Percentiles rank a stretch among this genome's conserved stretches.
These are phyloP conservation scores for Paracentrotus lividus DNA, from an alignment of 53 echinoderm and acorn worm genomes.

Conservation along the genomic window DNA sequence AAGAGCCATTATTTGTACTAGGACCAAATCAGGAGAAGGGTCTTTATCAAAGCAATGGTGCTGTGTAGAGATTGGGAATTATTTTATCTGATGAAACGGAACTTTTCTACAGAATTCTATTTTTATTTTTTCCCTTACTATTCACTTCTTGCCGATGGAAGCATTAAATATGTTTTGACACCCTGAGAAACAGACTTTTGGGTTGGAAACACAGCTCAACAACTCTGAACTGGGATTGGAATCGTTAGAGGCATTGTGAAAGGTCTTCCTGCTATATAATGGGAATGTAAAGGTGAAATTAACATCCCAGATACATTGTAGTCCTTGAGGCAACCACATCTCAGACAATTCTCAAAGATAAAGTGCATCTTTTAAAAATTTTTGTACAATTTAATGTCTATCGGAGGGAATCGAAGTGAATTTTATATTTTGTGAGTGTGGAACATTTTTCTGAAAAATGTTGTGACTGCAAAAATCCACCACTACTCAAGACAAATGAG, in stretches of 20 bases:
- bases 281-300: neutral
- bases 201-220: neutral
- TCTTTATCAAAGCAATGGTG: neutral
- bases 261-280: slow-evolving; percentile 28
- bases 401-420: neutral
- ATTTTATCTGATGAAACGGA: neutral
- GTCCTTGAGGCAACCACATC: neutral
- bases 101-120: neutral
- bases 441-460: neutral
- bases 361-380: neutral
- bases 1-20: neutral
- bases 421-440: neutral
- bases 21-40: neutral
- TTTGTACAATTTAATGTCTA: neutral
- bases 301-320: neutral
- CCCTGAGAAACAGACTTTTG: neutral
- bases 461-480: neutral
- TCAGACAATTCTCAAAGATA: neutral
- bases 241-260: neutral
- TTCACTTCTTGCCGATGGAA: neutral
- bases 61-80: neutral
- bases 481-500: neutral
- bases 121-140: neutral
- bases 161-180: neutral
- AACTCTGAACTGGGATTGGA: neutral